Base-by-base conservation (phyloP, 2,797 vertebrate species). In the Pseudochirops corinnae region DNA sequence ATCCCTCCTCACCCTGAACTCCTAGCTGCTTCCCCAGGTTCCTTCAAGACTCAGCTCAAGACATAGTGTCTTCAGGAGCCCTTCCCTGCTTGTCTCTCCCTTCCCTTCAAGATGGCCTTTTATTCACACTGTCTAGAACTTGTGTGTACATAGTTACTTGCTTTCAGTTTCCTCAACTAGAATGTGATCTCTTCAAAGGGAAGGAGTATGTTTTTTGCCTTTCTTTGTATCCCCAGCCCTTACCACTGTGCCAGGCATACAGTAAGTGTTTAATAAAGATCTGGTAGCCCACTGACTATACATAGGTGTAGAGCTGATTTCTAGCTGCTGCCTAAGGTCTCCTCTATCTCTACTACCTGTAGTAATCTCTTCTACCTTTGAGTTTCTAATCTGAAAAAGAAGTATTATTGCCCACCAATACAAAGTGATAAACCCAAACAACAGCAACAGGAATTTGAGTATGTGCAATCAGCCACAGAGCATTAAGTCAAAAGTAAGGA, bases 401-500 rank as follows among this genome's bases (percentile, higher is more conserved):
- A n/a, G n/a, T 62, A 62, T 91, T 62, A 91, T 92, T 92, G 39
- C n/a, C 21, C 67, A 82, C 18, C 39, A 46, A 91, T 33, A 93
- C 91, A 94, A 18, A 62, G 46, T 58, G 50, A 90, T 91, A 90
- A 55, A 95, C 55, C 6, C 58, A 93, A 94, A 94, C 60, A 16
- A 3, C 74, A 90, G 53, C 9, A 6, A 94, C 95, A 93, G 67
- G n/a, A 26, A 92, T 1, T 12, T 87, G 62, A 87, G 67, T 31
- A 60, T n/a, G 55, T 94, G 74, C 94, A 50, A 82, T 56, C 92
- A 82, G 26, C 55, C 24, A 95, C 4, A 33, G 7, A 31, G 82
- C 2, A 4, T 90, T 90, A 39, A 87, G 94, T 58, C 92, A 94
- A 96, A 97, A 95, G 26, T 93, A 91, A 87, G 56, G 90, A 62